Base-by-base conservation (phyloP, 2,888 invertebrate species). In the Drosophila dives region DNA sequence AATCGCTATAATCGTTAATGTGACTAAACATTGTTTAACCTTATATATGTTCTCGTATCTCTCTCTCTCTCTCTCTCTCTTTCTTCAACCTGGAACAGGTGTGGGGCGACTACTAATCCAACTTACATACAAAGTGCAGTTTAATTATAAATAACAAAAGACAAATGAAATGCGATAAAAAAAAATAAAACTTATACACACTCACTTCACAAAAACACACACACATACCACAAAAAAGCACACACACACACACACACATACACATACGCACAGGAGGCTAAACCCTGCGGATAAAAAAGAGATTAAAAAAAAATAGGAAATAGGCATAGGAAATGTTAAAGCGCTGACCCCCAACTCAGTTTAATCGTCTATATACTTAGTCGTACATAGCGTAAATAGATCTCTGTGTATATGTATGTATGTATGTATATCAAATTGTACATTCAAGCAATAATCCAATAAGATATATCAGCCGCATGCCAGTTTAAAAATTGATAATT, bases 21-120 rank as follows among this genome's bases (percentile, higher is more conserved):
- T 90, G 64, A 89, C 84, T 90, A 88, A 89, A 80, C 53, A 72
- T 49, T 79, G 71, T 78, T 84, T 79, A 81, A 81, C 82, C 63
- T 29, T 23, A 49, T 69, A 60, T 59, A 62, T 80, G 64, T 73
- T 72, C 66, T 64, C 65, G 68, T 72, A 67, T 80, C 49, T 66
- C 60, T 67, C 45, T 64, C 64, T 67, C 64, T 83, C 61, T 80
- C 61, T 61, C 55, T 75, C 60, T 73, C 61, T 83, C 55, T 81
- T 69, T 81, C 65, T 69, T 84, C 76, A 81, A 87, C 87, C 90
- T 90, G 91, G 88, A 92, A 92, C 93, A 93, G 93, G 93, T 92
- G 91, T 93, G 93, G 93, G 92, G 91, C 91, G 92, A 91, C 91
- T 93, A 93, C 92, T 93, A 93, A 93, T 91, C 80, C 82, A 68